phyloP scores from a whole-genome alignment of 2,797 vertebrate genomes.

The Euphonia xanthogaster region DNA sequence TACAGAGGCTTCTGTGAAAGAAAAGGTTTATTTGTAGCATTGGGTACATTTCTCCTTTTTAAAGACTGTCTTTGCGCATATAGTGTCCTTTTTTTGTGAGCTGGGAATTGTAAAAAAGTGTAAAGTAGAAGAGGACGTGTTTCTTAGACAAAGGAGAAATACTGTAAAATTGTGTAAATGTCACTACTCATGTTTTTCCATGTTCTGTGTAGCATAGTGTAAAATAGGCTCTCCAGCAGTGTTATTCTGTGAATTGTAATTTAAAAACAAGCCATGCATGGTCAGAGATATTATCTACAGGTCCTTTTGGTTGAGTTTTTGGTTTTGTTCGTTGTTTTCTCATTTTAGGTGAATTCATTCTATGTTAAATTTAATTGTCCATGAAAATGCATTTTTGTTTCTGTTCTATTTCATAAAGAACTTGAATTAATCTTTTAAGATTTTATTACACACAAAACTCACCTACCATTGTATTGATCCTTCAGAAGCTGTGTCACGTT shows the following conservation, averaged over 20 bases:
- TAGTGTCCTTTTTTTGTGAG: slow-evolving; percentile 70
- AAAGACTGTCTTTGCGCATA: slow-evolving; percentile 56
- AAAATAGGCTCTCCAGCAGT: slow-evolving; percentile 86
- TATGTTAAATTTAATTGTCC: slow-evolving; percentile 66
- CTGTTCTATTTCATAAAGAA: slow-evolving; percentile 67
- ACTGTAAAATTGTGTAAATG: slow-evolving; percentile 87
- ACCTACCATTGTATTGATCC: slow-evolving; percentile 55
- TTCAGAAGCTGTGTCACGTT: slow-evolving; percentile 73
- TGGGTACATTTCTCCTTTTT: slow-evolving; percentile 72
- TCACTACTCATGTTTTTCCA: slow-evolving; percentile 70
- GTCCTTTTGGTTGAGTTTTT: slow-evolving; percentile 49
- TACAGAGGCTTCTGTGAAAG: slow-evolving; percentile 32
- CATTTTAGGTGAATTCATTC: slow-evolving; percentile 68
- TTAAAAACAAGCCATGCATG: slow-evolving; percentile 84
- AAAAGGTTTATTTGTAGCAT: slow-evolving; percentile 76
- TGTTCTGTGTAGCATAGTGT: slow-evolving; percentile 84
- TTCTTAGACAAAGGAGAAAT: slow-evolving; percentile 76
- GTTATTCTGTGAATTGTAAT: slow-evolving; percentile 89
- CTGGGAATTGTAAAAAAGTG: slow-evolving; percentile 75
- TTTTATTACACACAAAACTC: slow-evolving; percentile 50
- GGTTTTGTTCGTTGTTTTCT: slow-evolving; percentile 67
- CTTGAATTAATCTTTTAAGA: slow-evolving; percentile 70
- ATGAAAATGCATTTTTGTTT: slow-evolving; percentile 63
- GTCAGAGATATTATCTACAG: slow-evolving; percentile 67
- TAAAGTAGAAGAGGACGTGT: slow-evolving; percentile 69